Evolutionary conservation across 2,113 vertebrate species (phyloP).

Genomic region (Siphamia tubifer): DNA sequence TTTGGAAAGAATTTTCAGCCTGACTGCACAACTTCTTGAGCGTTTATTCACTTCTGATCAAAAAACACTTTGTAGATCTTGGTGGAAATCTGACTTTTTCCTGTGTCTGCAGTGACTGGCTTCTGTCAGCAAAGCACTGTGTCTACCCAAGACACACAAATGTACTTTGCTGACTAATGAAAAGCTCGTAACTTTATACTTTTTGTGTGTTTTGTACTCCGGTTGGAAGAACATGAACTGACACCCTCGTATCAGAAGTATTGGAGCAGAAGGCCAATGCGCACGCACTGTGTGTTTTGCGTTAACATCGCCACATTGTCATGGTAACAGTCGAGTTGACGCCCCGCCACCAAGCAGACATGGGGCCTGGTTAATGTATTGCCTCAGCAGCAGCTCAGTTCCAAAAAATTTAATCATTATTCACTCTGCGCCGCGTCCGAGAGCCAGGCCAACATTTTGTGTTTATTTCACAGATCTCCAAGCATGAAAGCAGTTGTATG

Average conservation of each 20-base stretch:
- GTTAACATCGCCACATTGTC: background rate
- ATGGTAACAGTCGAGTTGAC: slow-evolving; percentile 20
- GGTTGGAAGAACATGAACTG: background rate
- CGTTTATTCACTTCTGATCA: background rate
- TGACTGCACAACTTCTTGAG: background rate
- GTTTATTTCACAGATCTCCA: slow-evolving; percentile 61
- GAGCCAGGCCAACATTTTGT: slow-evolving; percentile 36
- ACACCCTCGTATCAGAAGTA: background rate
- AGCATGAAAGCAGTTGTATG: slow-evolving; percentile 54
- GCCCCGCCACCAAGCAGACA: background rate
- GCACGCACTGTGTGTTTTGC: background rate
- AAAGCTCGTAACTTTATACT: background rate
- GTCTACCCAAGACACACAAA: background rate
- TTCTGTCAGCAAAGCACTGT: background rate
- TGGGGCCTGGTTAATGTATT: slow-evolving; percentile 16
- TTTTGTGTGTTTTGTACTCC: background rate
- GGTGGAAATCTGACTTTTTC: background rate
- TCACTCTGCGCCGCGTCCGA: background rate
- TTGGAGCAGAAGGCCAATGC: background rate
- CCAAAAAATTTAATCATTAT: slow-evolving; percentile 32
- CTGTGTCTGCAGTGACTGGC: background rate
- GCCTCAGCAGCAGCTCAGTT: slow-evolving; percentile 18
- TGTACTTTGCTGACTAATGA: background rate
- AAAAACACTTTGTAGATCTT: background rate
- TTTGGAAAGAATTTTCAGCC: background rate